phyloP scores from a whole-genome alignment of 2,888 invertebrate species.

The Conomelus anceps region DNA sequence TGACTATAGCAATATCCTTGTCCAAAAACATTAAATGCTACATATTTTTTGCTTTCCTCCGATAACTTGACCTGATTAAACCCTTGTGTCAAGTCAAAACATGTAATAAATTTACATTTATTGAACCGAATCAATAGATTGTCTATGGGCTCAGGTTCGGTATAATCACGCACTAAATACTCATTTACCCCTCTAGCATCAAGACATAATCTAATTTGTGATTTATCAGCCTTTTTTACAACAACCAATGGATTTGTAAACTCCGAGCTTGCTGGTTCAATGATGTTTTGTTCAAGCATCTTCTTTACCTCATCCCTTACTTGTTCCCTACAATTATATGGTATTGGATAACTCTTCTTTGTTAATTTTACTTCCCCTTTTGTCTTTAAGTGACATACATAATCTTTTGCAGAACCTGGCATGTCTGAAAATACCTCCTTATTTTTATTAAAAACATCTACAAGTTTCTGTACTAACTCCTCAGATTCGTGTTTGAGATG shows the following conservation, averaged over 20 bases:
- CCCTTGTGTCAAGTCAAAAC: not conserved
- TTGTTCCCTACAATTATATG: not conserved
- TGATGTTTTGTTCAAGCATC: not conserved
- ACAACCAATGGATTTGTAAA: too few species aligned
- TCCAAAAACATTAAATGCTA: not conserved
- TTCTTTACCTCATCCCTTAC: not conserved
- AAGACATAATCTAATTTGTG: not conserved
- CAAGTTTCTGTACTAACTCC: too few species aligned
- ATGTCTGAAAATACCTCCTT: too few species aligned
- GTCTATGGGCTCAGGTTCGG: not conserved
- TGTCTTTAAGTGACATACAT: not conserved
- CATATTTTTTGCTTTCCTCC: not conserved
- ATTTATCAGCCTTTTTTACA: not conserved
- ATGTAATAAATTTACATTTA: not conserved
- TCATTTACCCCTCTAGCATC: not conserved
- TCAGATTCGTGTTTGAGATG: too few species aligned
- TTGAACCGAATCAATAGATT: not conserved
- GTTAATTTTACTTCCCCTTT: not conserved
- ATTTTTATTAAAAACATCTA: too few species aligned
- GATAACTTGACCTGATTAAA: slow-evolving; percentile 2
- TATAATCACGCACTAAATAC: not conserved
- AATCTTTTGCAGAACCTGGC: not conserved
- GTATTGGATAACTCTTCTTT: not conserved
- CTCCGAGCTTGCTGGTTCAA: not conserved
- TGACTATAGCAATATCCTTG: too few species aligned